Percentiles rank a stretch among this genome's conserved stretches.
These are phyloP conservation scores for Macrotus californicus DNA, from an alignment of 2,113 vertebrate genomes.

Conservation along the genomic window DNA sequence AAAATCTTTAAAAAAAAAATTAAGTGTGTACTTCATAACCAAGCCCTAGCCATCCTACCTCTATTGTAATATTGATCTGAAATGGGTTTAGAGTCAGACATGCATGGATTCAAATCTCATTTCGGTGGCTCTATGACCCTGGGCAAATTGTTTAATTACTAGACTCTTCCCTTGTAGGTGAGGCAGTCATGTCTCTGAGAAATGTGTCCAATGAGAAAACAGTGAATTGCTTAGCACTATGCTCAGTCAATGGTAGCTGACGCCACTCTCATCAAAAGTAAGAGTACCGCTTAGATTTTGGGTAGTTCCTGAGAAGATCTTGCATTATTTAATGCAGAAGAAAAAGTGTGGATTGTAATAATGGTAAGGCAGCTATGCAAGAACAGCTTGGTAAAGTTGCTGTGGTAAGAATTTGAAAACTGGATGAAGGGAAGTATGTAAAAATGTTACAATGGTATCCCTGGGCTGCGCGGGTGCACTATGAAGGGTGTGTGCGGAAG, in stretches of 20 bases:
- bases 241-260: not conserved
- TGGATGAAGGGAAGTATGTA: fast-evolving
- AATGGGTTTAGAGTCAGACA: not conserved
- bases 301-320: not conserved
- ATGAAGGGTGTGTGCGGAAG: fast-evolving
- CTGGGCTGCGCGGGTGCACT: not conserved
- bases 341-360: too few species aligned
- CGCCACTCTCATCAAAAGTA: not conserved
- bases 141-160: not conserved
- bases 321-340: not conserved
- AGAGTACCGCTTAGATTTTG: not conserved
- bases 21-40: not conserved
- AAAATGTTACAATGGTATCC: fast-evolving
- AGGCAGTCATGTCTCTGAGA: fast-evolving
- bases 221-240: not conserved
- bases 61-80: not conserved
- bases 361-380: not conserved
- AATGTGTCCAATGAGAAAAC: not conserved
- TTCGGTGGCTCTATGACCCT: not conserved
- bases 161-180: not conserved
- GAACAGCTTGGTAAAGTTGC: not conserved
- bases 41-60: not conserved
- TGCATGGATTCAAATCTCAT: not conserved
- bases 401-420: not conserved
- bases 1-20: not conserved